phyloP scores from a whole-genome alignment of 2,797 vertebrate genomes.

The Acanthiza pusilla region DNA sequence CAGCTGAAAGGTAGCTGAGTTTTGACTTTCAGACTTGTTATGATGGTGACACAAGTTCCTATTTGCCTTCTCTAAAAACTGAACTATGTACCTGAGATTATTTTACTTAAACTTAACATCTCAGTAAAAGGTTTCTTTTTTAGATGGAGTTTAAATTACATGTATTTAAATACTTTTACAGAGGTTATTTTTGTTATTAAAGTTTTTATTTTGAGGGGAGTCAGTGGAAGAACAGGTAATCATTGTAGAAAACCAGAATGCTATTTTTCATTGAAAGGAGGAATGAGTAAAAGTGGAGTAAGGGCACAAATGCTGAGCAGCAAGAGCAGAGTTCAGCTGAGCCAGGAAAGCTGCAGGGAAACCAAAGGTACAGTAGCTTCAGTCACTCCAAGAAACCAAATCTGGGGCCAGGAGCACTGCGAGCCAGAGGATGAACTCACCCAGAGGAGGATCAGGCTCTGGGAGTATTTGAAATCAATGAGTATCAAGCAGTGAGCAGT shows the following conservation, averaged over 20 bases:
- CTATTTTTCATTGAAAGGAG: not conserved
- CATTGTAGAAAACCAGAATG: not conserved
- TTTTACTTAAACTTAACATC: not conserved
- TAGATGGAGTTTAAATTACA: not conserved
- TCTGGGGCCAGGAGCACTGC: not conserved
- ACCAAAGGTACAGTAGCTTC: not conserved
- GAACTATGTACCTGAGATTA: not conserved
- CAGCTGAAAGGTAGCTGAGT: not conserved
- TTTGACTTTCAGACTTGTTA: not conserved
- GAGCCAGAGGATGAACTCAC: slow-evolving; percentile 36
- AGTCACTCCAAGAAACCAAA: not conserved
- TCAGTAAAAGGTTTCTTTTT: not conserved
- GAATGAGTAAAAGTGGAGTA: not conserved
- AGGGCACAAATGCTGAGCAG: not conserved
- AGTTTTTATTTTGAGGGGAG: not conserved
- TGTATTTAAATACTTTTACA: not conserved
- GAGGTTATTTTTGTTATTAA: not conserved
- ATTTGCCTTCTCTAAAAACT: not conserved
- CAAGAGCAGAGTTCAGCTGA: not conserved
- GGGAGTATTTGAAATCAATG: not conserved
- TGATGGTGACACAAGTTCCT: not conserved
- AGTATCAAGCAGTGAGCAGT: not conserved
- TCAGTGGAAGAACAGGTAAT: not conserved
- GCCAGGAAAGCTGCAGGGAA: not conserved
- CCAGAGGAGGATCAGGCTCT: not conserved